These are phyloP conservation scores for Asarcornis scutulata DNA, from an alignment of 2,113 vertebrate species.

Conservation along the genomic window DNA sequence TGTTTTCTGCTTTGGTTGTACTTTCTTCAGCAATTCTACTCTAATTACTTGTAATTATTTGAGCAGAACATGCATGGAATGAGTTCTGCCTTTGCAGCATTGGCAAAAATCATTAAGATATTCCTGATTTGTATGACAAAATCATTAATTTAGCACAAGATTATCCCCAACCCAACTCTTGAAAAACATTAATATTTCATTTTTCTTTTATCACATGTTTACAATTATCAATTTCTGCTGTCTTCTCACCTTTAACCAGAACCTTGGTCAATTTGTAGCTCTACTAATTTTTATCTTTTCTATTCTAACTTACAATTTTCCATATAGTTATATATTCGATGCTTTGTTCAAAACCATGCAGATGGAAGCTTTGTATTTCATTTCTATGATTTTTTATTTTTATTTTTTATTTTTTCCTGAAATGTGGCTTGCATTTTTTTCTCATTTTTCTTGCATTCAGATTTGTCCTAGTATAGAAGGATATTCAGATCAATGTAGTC, in stretches of 20 bases:
- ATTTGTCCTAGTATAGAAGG: background rate
- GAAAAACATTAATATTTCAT: background rate
- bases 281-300: background rate
- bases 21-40: background rate
- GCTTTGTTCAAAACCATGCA: background rate
- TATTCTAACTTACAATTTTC: background rate
- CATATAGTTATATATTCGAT: background rate
- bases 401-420: background rate
- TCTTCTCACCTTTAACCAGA: background rate
- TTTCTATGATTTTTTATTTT: background rate
- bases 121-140: background rate
- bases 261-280: background rate
- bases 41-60: background rate
- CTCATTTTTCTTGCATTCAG: background rate
- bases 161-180: fast-evolving
- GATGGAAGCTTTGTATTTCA: background rate
- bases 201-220: background rate
- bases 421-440: background rate
- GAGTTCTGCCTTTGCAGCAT: background rate
- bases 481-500: background rate
- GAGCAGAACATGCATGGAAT: background rate
- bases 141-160: background rate
- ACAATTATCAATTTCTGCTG: background rate
- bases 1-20: background rate
- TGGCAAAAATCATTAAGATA: background rate